Percentiles rank a stretch among this genome's conserved stretches.
These are phyloP conservation scores for Drosophila maculinotata DNA, from an alignment of 2,888 invertebrate genomes.

Conservation along the genomic window DNA sequence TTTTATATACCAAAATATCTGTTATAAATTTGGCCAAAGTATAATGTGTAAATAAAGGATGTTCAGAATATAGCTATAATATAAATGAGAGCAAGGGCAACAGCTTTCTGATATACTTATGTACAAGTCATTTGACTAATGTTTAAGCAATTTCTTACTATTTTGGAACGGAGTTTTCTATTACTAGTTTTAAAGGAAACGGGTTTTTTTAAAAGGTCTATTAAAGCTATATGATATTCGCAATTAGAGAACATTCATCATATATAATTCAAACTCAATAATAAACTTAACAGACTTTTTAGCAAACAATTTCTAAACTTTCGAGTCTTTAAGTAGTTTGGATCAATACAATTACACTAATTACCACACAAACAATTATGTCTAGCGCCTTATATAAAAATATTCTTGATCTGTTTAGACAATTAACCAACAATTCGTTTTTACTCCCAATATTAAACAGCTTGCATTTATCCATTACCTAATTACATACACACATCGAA, in stretches of 20 bases:
- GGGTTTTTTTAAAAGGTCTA: background rate
- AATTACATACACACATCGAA: conserved; percentile 22
- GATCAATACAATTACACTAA: conserved; percentile 3
- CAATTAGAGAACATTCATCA: conserved; percentile 4
- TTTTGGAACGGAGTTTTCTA: conserved; percentile 49
- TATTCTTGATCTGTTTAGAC: conserved; percentile 27
- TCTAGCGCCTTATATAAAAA: conserved; percentile 46
- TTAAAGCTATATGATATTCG: conserved; percentile 10
- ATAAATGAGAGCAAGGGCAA: conserved; percentile 17
- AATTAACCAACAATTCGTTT: conserved; percentile 30
- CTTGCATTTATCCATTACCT: conserved; percentile 26
- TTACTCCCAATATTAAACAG: conserved; percentile 22
- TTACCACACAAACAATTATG: conserved; percentile 13
- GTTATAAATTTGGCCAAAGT: conserved; percentile 35
- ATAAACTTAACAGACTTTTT: conserved; percentile 26
- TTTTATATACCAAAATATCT: conserved; percentile 15
- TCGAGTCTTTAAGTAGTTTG: conserved; percentile 9
- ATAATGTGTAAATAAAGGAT: background rate
- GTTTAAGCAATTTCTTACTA: conserved; percentile 22
- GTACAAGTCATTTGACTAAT: conserved; percentile 23
- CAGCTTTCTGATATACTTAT: conserved; percentile 9
- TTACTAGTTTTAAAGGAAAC: conserved; percentile 4
- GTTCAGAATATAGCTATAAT: background rate
- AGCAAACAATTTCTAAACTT: conserved; percentile 11
- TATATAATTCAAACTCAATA: background rate